These are phyloP conservation scores for Drosophila dives DNA, from an alignment of 2,888 invertebrate species.

Conservation along the genomic window DNA sequence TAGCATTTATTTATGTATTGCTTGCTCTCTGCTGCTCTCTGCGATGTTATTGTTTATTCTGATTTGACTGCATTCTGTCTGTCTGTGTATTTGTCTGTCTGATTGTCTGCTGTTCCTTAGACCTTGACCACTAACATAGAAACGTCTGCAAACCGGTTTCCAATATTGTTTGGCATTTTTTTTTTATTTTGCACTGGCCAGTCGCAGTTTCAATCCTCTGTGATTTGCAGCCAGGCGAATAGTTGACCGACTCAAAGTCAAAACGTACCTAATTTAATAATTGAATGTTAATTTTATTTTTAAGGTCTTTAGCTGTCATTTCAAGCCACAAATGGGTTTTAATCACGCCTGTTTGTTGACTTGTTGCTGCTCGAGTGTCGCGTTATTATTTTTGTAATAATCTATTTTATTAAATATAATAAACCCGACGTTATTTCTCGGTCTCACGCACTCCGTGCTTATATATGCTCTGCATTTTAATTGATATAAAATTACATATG, in stretches of 20 bases:
- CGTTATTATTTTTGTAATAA: constrained; percentile 14
- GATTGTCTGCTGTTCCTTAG: constrained; percentile 82
- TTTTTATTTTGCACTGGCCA: background rate
- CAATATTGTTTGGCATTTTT: constrained; percentile 23
- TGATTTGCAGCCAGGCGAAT: constrained; percentile 10
- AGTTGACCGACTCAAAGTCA: constrained; percentile 39
- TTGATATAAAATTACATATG: constrained; percentile 55
- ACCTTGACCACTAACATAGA: constrained; percentile 85
- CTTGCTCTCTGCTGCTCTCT: constrained; percentile 35
- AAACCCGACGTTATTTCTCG: constrained; percentile 36
- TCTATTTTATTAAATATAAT: constrained; percentile 10
- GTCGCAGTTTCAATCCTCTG: constrained; percentile 7
- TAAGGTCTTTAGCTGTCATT: constrained; percentile 57
- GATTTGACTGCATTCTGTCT: constrained; percentile 62
- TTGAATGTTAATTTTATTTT: constrained; percentile 31
- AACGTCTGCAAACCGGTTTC: constrained; percentile 58
- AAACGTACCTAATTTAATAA: constrained; percentile 51
- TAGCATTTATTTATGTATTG: constrained; percentile 54
- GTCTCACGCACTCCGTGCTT: constrained; percentile 67
- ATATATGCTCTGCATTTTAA: constrained; percentile 60
- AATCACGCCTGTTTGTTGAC: constrained; percentile 44
- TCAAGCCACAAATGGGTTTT: constrained; percentile 49
- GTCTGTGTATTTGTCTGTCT: too few species aligned
- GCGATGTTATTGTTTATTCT: constrained; percentile 69
- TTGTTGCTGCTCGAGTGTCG: constrained; percentile 51